These are phyloP conservation scores for Rhynchonycteris naso DNA, from an alignment of 2,797 vertebrate species.

Conservation along the genomic window DNA sequence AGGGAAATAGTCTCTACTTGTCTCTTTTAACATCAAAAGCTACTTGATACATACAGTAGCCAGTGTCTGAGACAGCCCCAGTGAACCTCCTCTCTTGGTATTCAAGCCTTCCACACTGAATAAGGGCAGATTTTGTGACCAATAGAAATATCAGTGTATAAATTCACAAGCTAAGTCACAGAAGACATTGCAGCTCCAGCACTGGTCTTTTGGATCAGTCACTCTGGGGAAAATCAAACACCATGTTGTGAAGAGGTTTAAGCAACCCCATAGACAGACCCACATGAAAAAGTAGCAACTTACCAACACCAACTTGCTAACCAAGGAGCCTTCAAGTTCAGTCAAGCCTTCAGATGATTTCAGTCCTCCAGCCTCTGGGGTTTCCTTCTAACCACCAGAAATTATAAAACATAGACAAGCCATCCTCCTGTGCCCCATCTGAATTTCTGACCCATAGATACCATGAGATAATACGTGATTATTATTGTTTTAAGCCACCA, in stretches of 20 bases:
- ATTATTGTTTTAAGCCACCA: background rate
- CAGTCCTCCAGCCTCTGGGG: background rate
- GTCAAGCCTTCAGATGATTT: background rate
- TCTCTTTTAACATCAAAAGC: constrained; percentile 27
- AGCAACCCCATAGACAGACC: background rate
- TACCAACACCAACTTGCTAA: background rate
- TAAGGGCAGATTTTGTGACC: background rate
- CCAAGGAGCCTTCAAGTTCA: background rate
- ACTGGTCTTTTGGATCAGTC: background rate
- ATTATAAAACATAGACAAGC: constrained; percentile 2
- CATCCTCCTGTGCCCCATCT: background rate
- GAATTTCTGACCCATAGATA: background rate
- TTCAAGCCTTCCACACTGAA: background rate
- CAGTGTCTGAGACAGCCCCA: background rate
- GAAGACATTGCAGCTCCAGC: background rate
- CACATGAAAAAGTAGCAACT: background rate
- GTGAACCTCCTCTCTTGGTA: background rate
- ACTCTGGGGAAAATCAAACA: background rate
- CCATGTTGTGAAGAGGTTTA: background rate
- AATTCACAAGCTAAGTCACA: background rate
- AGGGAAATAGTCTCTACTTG: background rate
- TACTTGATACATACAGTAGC: background rate
- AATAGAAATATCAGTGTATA: background rate
- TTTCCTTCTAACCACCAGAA: constrained; percentile 4
- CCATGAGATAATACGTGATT: background rate